These are phyloP conservation scores for Nysson spinosus DNA, from an alignment of 2,888 invertebrate genomes.

Conservation along the genomic window DNA sequence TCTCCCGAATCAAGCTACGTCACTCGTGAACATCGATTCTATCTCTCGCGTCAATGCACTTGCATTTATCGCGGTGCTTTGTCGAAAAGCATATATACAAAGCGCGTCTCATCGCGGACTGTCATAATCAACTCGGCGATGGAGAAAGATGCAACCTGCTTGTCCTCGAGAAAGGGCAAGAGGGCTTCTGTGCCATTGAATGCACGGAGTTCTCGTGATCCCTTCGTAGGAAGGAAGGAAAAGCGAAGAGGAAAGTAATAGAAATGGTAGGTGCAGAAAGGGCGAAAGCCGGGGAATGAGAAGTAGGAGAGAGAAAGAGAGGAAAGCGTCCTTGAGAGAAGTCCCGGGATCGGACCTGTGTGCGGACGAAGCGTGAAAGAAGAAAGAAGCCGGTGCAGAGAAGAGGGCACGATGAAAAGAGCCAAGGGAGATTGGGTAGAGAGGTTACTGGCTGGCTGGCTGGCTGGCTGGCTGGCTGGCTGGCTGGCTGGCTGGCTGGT, in stretches of 20 bases:
- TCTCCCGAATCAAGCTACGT: too few relatives aligned
- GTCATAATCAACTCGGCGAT: background rate
- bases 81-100: background rate
- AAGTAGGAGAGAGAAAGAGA: conserved; percentile 12
- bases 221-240: conserved; percentile 18
- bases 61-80: background rate
- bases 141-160: background rate
- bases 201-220: conserved; percentile 26
- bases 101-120: background rate
- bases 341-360: conserved; percentile 52
- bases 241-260: conserved; percentile 8
- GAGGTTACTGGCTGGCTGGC: conserved; percentile 46
- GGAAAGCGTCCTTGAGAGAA: conserved; percentile 53
- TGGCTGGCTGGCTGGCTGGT: conserved; percentile 41
- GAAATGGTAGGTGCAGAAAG: background rate
- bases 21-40: too few relatives aligned
- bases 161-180: conserved; percentile 25
- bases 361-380: conserved; percentile 61
- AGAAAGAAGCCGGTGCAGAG: conserved; percentile 59
- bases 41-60: background rate
- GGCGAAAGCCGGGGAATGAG: conserved; percentile 1
- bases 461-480: conserved; percentile 28
- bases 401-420: conserved; percentile 63
- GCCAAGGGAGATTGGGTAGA: conserved; percentile 55
- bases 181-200: conserved; percentile 35